These are phyloP conservation scores for Noctua janthe DNA, from an alignment of 2,888 invertebrate species.

Conservation along the genomic window DNA sequence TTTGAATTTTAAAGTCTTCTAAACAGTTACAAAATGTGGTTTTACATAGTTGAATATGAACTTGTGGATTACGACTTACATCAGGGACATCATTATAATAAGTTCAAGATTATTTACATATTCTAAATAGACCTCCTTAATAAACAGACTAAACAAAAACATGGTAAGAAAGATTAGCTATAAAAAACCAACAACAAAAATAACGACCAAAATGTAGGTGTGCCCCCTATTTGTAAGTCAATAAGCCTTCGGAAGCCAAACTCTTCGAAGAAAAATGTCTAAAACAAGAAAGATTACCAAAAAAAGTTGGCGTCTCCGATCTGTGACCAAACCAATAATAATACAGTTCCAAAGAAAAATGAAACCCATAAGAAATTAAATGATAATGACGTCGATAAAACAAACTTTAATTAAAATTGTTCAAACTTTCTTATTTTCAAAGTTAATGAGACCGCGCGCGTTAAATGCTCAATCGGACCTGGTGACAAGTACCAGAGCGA, in stretches of 20 bases:
- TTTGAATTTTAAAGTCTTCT: constrained; percentile 6
- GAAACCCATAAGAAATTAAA: constrained; percentile 9
- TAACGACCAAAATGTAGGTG: constrained; percentile 48
- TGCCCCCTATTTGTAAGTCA: constrained; percentile 55
- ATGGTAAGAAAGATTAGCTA: background rate
- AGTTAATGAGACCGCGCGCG: constrained; percentile 67
- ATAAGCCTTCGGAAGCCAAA: constrained; percentile 49
- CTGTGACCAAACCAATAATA: constrained; percentile 33
- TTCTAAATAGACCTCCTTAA: background rate
- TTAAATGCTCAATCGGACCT: constrained; percentile 84
- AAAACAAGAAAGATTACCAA: constrained; percentile 21
- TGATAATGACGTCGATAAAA: constrained; percentile 53
- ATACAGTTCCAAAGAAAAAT: constrained; percentile 22
- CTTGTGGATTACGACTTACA: background rate
- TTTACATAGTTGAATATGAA: background rate
- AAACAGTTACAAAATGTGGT: background rate
- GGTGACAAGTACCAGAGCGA: constrained; percentile 88
- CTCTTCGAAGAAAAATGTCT: constrained; percentile 33
- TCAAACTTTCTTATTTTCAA: constrained; percentile 41
- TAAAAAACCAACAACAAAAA: constrained; percentile 24
- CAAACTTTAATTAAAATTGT: constrained; percentile 45
- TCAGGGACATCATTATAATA: background rate
- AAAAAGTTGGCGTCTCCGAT: constrained; percentile 30
- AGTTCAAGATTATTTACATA: background rate
- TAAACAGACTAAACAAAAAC: constrained; percentile 2